Percentiles rank a stretch among this genome's conserved stretches.
These are phyloP conservation scores for Heterodera carotae DNA, from an alignment of 1,140 invertebrate species.

Conservation along the genomic window DNA sequence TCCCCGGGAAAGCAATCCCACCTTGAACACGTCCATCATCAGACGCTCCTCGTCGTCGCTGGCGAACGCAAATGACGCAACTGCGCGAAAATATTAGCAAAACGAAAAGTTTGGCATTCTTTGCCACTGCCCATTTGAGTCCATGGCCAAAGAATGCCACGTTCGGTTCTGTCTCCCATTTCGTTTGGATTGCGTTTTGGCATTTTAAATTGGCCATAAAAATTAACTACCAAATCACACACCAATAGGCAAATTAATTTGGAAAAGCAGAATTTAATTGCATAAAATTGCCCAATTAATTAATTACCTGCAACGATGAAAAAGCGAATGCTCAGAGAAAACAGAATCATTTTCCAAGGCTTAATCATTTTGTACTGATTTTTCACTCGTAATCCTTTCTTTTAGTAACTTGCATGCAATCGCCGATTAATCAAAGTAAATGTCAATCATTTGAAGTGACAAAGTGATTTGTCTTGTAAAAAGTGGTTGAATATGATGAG, in stretches of 20 bases:
- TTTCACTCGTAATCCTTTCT: background rate
- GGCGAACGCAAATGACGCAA: conserved; percentile 6
- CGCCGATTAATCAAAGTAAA: background rate
- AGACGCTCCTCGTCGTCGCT: conserved; percentile 42
- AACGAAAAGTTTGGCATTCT: conserved; percentile 1
- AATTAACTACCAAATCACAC: too few relatives aligned
- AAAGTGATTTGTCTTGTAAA: background rate
- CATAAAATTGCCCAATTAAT: too few relatives aligned
- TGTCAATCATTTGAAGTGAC: background rate
- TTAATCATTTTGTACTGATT: background rate
- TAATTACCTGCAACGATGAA: background rate
- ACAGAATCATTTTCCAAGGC: background rate
- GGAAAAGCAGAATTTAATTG: too few relatives aligned
- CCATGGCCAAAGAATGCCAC: background rate
- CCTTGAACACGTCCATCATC: conserved; percentile 41
- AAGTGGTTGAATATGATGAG: background rate
- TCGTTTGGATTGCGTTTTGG: too few relatives aligned
- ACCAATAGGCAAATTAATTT: too few relatives aligned
- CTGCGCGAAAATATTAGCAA: background rate
- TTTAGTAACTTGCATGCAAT: background rate
- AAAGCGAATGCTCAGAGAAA: background rate
- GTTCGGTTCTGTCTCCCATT: too few relatives aligned
- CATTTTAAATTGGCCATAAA: too few relatives aligned
- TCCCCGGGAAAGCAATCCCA: too few relatives aligned
- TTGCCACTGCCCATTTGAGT: background rate